Percentiles rank a stretch among this genome's conserved stretches.
These are phyloP conservation scores for Pandemis cinnamomeana DNA, from an alignment of 2,888 invertebrate species.

Conservation along the genomic window DNA sequence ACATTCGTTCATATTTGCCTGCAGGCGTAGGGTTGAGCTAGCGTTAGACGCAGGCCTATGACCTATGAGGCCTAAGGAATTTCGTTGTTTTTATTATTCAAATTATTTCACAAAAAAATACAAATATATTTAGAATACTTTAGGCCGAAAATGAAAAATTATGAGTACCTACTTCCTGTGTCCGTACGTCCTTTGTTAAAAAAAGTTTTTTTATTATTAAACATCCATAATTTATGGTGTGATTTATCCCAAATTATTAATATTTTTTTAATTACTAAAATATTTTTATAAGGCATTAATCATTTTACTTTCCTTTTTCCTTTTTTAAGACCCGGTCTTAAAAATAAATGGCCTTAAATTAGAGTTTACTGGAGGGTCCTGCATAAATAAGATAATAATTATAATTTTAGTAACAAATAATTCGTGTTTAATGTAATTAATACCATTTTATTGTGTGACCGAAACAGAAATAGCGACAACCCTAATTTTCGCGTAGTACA, in stretches of 20 bases:
- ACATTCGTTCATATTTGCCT: conserved; percentile 85
- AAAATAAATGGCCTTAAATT: too few species aligned
- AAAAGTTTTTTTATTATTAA: too few species aligned
- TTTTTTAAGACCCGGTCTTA: too few species aligned
- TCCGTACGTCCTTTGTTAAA: too few species aligned
- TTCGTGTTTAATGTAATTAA: background rate
- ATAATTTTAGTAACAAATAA: background rate
- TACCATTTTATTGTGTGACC: background rate
- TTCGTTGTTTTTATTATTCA: conserved; percentile 6
- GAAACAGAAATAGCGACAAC: conserved; percentile 53
- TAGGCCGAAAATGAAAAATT: background rate
- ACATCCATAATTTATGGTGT: too few species aligned
- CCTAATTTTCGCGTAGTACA: conserved; percentile 81
- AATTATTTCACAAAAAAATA: background rate
- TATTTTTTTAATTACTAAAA: too few species aligned
- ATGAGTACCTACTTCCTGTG: too few species aligned
- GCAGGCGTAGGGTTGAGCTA: conserved; percentile 80
- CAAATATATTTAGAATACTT: background rate
- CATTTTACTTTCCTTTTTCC: too few species aligned
- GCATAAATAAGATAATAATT: too few species aligned
- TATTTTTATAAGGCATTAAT: too few species aligned
- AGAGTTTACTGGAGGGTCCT: too few species aligned
- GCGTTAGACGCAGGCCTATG: conserved; percentile 48
- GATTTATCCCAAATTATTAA: too few species aligned
- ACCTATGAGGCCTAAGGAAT: conserved; percentile 13